Evolutionary conservation across 2,797 vertebrate species (phyloP), one percentile per base, ranked within the genome.

Genomic region (Labeo calbasu): DNA sequence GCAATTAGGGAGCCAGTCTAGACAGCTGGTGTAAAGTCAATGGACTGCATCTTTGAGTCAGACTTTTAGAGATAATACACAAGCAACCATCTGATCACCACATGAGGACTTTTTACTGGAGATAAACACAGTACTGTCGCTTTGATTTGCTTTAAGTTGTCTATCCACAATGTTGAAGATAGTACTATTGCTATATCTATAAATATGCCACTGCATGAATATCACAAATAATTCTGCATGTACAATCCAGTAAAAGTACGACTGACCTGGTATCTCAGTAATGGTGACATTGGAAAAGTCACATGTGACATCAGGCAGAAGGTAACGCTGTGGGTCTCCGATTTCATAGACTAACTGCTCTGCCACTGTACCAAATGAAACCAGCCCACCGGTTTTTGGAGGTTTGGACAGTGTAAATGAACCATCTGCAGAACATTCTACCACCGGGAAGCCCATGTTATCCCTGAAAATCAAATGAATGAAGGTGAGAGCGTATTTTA

Each of bases 331-430:
- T 11, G 95, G 96, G 92, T 98, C 94, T 0, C 92, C 94, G 28
- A 97, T 94, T 92, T 98, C 96, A 86, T 97, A 97, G 9, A 97
- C 93, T 88, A 97, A 91, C 88, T 97, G 96, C 89, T 97, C 96
- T 2, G 96, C 94, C 28, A 92, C 95, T 0, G 95, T 95, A 43
- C 96, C 96, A 40, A 96, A 96, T 28, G 93, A 95, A 32, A 98
- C 92, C 0, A 96, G 90, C 6, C 95, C 95, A 0, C 96, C 96
- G 0, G 94, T 96, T 5, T 89, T 87, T 0, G 94, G 94, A 5
- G 96, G 95, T 84, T 98, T 97, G 80, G 94, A 94, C 72, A 97
- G 89, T 14, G 93, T 77, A 80, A 97, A 95, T 86, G 94, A 93
- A 50, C 96, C 97, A 88, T 96, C 94, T 19, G 92, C 79, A 12